Evolutionary conservation across 2,797 vertebrate genomes (phyloP), one percentile per base, ranked within the genome.

Genomic region (Pangasius sanitwongsei): DNA sequence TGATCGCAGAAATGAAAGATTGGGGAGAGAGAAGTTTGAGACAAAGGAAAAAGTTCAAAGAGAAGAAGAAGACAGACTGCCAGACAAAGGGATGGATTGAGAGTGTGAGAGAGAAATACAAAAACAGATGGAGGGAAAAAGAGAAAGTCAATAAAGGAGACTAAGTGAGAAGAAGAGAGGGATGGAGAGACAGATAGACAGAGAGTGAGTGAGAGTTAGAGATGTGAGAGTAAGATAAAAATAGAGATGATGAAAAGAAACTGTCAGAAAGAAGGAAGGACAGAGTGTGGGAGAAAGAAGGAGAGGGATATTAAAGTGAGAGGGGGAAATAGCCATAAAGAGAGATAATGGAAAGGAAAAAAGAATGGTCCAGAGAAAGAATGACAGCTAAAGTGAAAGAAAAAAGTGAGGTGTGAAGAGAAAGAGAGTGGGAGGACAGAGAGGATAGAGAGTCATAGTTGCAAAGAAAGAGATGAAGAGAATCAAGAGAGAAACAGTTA

Each of bases 1-100:
- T 86, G 85, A 82, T 86, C 80, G 84, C 6, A 88, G 44, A 90
- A 95, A 61, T 96, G 94, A 93, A 95, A 95, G 89, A 89, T 3
- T 53, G 25, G 67, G 0, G 93, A 87, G 91, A 89, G 90, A 92
- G 91, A 93, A 93, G 93, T 78, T 93, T 92, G 92, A 93, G 92
- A 92, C 86, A 90, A 87, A 91, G 31, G 44, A 31, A 28, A 20
- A 78, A 63, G 81, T 44, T 63, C 6, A 85, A n/a, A 25, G 44
- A 84, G 18, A 53, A 67, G 50, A 16, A 8, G 23, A 69, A 9
- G 44, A 65, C 34, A 55, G 50, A 80, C 1, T 31, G 31, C 1
- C 4, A 59, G 28, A 80, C n/a, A 25, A 31, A 81, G 31, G 2
- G n/a, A 57, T 55, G n/a, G 12, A n/a, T 8, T 4, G 28, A n/a